These are phyloP conservation scores for Spilogale gracilis DNA, from an alignment of 2,113 vertebrate genomes.

Conservation along the genomic window DNA sequence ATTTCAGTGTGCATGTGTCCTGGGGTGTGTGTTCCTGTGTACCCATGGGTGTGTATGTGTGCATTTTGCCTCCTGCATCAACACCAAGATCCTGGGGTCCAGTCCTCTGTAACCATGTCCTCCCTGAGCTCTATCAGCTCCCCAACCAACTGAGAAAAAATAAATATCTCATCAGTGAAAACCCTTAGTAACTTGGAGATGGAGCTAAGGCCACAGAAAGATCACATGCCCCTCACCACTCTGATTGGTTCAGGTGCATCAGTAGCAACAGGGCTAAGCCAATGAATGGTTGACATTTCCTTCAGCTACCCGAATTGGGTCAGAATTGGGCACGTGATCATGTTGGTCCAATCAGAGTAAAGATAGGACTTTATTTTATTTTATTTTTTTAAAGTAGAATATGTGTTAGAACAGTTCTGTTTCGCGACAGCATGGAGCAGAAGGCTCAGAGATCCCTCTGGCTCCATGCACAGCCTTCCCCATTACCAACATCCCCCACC, in stretches of 20 bases:
- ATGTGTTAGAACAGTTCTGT: background rate
- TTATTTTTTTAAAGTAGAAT: background rate
- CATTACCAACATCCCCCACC: background rate
- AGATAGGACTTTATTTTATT: background rate
- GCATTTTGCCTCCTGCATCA: background rate
- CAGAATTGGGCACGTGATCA: background rate
- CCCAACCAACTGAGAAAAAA: background rate
- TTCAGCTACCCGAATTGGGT: background rate
- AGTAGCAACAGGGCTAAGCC: background rate
- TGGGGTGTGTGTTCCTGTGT: background rate
- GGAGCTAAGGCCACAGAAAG: too few relatives aligned
- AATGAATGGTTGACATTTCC: background rate
- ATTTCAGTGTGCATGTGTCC: background rate
- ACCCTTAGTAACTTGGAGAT: background rate
- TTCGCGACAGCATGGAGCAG: background rate
- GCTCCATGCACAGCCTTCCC: background rate
- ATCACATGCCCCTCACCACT: background rate
- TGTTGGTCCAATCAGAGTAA: background rate
- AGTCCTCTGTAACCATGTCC: background rate
- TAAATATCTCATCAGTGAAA: background rate
- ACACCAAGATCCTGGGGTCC: too few relatives aligned
- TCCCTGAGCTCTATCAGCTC: background rate
- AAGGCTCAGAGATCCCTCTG: background rate
- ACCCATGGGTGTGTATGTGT: accelerated
- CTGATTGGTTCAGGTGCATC: background rate